Conservation (phyloP, 2,797 vertebrate genomes). For the Centropyge bicolor region DNA sequence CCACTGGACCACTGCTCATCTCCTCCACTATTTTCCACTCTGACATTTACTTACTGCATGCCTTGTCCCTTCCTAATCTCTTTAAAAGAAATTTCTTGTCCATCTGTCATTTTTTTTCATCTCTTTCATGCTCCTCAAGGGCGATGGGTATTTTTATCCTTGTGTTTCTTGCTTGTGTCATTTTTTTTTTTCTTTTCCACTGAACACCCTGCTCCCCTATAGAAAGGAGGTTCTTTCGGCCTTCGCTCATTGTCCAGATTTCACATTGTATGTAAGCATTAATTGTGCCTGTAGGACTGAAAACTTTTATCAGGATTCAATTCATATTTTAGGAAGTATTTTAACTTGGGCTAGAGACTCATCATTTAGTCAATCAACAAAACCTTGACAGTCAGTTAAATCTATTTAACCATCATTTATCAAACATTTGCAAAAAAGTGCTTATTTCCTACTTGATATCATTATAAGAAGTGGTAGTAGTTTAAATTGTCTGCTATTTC, state of each 20-base stretch:
- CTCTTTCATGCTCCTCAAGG: slow-evolving; percentile 70
- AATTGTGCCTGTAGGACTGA: slow-evolving; percentile 8
- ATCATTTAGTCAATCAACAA: neutral
- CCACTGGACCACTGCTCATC: slow-evolving; percentile 62
- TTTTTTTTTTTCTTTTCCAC: slow-evolving; percentile 27
- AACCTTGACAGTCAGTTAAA: neutral
- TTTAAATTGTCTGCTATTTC: too few relatives aligned
- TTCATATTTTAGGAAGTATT: neutral
- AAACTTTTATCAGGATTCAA: neutral
- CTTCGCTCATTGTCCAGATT: slow-evolving; percentile 31
- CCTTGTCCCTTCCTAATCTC: slow-evolving; percentile 71
- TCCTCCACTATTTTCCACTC: slow-evolving; percentile 56
- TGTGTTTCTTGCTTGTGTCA: slow-evolving; percentile 46
- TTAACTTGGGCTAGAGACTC: slow-evolving; percentile 1
- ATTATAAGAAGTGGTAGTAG: too few relatives aligned
- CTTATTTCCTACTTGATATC: too few relatives aligned
- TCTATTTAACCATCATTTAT: too few relatives aligned
- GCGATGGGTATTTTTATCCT: slow-evolving; percentile 65
- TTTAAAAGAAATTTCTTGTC: slow-evolving; percentile 75
- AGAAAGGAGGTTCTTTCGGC: slow-evolving; percentile 36
- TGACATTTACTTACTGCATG: slow-evolving; percentile 80
- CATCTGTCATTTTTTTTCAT: slow-evolving; percentile 80
- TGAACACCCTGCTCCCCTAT: slow-evolving; percentile 40
- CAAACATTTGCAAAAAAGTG: too few relatives aligned
- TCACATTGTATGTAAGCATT: slow-evolving; percentile 33